Evolutionary conservation across 1,140 invertebrate genomes (phyloP), one percentile per base, ranked within the genome.

Genomic region (Batillaria attramentaria): DNA sequence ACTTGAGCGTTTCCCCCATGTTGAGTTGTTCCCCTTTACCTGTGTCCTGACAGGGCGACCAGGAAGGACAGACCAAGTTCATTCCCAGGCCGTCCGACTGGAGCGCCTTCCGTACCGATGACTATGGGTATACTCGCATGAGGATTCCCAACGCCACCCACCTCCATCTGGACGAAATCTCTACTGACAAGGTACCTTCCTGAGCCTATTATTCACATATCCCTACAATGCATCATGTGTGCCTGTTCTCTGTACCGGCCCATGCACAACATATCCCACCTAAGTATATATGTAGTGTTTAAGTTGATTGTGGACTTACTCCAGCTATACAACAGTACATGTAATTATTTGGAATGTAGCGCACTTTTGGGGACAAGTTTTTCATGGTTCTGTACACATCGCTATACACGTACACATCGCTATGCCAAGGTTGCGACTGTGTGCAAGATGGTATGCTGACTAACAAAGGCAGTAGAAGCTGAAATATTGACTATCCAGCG

Each of bases 51-150:
- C 50, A 89, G 94, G 97, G 94, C 6, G 94, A 94, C 83, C 80
- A 92, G 73, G 94, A 95, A 86, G 87, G 87, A 37, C 90, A 92
- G 66, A 93, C 93, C 82, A 84, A 85, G 3, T 94, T 95, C 83
- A 72, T 66, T 16, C 74, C 79, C 18, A 50, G 81, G 4, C 78
- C 80, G 28, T 33, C 60, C 10, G 41, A 46, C 0, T 89, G 85
- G 85, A 87, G 86, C n/a, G 96, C 97, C 2, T 96, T 95, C 89
- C 93, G 95, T 24, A 95, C 93, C 77, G 93, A 93, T 68, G 97
- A 99, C 91, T 99, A 99, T 92, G 98, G 98, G 18, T 99, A 97
- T 89, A 96, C 97, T 0, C 92, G 96, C 77, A 91, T 99, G 90
- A 94, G 93, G 8, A 81, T 84, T 81, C 94, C 94, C 1, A 92